Evolutionary conservation across 1,140 invertebrate genomes (phyloP).

Genomic region (Meloidogyne floridensis): DNA sequence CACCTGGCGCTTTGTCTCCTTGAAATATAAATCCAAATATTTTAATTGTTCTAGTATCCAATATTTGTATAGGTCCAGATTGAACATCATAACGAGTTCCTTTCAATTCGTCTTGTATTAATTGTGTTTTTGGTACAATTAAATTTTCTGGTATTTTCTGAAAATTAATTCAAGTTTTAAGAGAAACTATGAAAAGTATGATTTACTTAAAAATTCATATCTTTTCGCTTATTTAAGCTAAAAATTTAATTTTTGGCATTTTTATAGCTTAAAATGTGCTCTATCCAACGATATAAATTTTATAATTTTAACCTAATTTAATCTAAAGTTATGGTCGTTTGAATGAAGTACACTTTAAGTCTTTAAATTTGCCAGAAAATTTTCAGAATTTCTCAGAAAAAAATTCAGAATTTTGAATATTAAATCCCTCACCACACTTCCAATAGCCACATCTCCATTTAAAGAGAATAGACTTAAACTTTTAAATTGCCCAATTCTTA

Average conservation of each 20-base stretch:
- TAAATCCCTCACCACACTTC: background rate
- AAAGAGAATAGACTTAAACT: slow-evolving; percentile 53
- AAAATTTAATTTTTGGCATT: background rate
- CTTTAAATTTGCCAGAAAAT: background rate
- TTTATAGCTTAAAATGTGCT: background rate
- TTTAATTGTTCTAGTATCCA: slow-evolving; percentile 62
- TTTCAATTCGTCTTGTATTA: slow-evolving; percentile 31
- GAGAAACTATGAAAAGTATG: background rate
- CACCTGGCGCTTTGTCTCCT: slow-evolving; percentile 64
- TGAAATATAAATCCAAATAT: slow-evolving; percentile 64
- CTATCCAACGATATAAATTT: background rate
- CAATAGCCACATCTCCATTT: slow-evolving; percentile 35
- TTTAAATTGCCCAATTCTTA: slow-evolving; percentile 47
- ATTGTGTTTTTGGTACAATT: slow-evolving; percentile 26
- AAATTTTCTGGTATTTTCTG: slow-evolving; percentile 38
- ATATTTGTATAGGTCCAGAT: slow-evolving; percentile 61
- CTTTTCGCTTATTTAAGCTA: background rate
- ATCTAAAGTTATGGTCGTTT: slow-evolving; percentile 19
- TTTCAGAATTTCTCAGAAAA: background rate
- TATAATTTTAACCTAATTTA: background rate
- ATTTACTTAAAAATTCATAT: background rate
- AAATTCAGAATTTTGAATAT: background rate
- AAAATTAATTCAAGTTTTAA: slow-evolving; percentile 25
- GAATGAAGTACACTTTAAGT: background rate
- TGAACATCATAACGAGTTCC: slow-evolving; percentile 37